Evolutionary conservation across 92 coral and sea anemone species (phyloP).

Genomic region (Plumapathes pennacea): DNA sequence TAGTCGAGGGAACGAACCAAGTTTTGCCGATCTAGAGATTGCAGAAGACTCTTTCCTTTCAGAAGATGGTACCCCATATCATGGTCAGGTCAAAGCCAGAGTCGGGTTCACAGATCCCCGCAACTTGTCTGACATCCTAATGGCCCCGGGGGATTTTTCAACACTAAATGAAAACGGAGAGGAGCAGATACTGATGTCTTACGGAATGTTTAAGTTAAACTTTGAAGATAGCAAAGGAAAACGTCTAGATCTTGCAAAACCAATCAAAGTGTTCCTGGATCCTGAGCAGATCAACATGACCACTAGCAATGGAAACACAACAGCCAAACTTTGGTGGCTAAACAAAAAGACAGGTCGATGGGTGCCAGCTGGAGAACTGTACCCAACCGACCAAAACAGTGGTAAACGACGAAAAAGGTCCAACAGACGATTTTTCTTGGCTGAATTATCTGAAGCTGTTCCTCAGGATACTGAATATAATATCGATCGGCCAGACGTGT

Average conservation of each 20-base stretch:
- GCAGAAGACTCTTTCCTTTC: conserved; percentile 46
- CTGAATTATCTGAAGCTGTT: no score
- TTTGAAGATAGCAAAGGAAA: conserved; percentile 40
- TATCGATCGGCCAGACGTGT: no score
- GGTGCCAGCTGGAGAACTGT: conserved; percentile 39
- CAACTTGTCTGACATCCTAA: conserved; percentile 40
- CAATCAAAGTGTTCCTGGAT: conserved; percentile 32
- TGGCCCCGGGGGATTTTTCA: conserved; percentile 63
- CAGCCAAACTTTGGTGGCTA: conserved; percentile 57
- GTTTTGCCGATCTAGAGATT: conserved; percentile 38
- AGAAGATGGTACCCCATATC: conserved; percentile 33
- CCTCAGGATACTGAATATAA: no score
- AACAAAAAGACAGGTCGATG: conserved; percentile 62
- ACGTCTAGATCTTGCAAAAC: conserved; percentile 23
- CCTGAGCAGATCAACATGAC: conserved; percentile 39
- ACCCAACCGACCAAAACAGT: background rate
- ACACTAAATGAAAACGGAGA: conserved; percentile 48
- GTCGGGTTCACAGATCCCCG: conserved; percentile 52
- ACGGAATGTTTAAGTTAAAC: conserved; percentile 48
- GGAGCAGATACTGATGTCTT: conserved; percentile 48
- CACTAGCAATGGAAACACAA: background rate
- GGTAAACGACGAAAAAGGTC: no score
- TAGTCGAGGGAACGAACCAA: conserved; percentile 6
- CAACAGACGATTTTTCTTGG: no score
- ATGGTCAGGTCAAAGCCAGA: conserved; percentile 38